phyloP scores from a whole-genome alignment of 2,888 invertebrate genomes.

The Cantharis lateralis region DNA sequence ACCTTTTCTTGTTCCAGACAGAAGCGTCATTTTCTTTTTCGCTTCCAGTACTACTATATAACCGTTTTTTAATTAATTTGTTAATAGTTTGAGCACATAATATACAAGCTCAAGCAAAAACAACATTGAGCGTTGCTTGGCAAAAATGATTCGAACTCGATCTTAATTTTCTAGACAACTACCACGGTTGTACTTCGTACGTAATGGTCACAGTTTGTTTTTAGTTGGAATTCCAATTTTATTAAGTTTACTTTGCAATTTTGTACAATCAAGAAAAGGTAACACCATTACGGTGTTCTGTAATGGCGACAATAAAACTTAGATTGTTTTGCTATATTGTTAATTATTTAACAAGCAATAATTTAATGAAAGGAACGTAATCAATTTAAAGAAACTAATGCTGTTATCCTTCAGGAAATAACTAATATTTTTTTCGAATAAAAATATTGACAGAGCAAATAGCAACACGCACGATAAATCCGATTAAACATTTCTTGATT shows the following conservation, averaged over 20 bases:
- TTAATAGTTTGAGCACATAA: background rate
- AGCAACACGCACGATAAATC: slow-evolving; percentile 13
- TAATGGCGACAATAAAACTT: background rate
- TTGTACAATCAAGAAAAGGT: background rate
- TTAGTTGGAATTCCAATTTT: background rate
- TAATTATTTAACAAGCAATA: background rate
- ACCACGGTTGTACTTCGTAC: background rate
- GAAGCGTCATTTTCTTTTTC: background rate
- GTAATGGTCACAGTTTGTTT: background rate
- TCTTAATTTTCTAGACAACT: background rate
- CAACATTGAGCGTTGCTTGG: background rate
- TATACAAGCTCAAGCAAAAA: background rate
- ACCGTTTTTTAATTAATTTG: background rate
- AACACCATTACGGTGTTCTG: background rate
- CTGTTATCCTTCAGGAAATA: background rate
- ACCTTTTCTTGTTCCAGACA: background rate
- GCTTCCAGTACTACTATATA: background rate
- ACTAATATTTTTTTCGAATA: slow-evolving; percentile 2
- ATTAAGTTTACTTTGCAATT: background rate
- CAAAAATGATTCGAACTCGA: background rate
- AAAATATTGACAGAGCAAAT: slow-evolving; percentile 15
- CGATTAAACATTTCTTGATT: slow-evolving; percentile 15
- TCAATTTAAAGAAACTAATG: background rate
- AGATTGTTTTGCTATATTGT: background rate
- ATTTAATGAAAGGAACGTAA: background rate